These are phyloP conservation scores for Procambarus clarkii DNA, from an alignment of 1,140 invertebrate genomes.

Conservation along the genomic window DNA sequence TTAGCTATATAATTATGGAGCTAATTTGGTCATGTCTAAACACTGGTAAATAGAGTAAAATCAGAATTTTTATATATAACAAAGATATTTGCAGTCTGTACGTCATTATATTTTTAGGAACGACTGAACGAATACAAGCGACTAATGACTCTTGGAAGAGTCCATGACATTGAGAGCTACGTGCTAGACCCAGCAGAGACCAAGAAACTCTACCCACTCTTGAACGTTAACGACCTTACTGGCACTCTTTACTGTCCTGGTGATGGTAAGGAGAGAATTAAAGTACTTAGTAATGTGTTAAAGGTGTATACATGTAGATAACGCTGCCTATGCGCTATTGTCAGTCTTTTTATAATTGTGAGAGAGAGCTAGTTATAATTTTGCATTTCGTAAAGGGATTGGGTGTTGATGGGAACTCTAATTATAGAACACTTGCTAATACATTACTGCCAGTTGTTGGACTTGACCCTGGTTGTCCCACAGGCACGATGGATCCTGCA, in stretches of 20 bases:
- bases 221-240: constrained; percentile 84
- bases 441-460: not conserved
- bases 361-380: too few relatives aligned
- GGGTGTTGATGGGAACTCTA: too few relatives aligned
- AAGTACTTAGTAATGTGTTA: too few relatives aligned
- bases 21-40: too few relatives aligned
- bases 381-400: too few relatives aligned
- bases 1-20: too few relatives aligned
- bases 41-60: too few relatives aligned
- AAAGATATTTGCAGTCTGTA: not conserved
- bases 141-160: constrained; percentile 86
- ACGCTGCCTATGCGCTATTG: too few relatives aligned
- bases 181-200: constrained; percentile 84
- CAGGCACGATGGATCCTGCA: constrained; percentile 84
- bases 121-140: constrained; percentile 89
- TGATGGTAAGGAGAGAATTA: constrained; percentile 78
- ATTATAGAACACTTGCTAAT: not conserved
- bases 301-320: too few relatives aligned
- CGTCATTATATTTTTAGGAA: constrained; percentile 77
- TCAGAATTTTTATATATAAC: too few relatives aligned
- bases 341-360: too few relatives aligned
- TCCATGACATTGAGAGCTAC: constrained; percentile 85
- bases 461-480: not conserved
- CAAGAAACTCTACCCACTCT: constrained; percentile 82
- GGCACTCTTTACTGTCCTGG: constrained; percentile 87